phyloP scores from a whole-genome alignment of 2,888 invertebrate genomes.

The Stenoptilia bipunctidactyla region DNA sequence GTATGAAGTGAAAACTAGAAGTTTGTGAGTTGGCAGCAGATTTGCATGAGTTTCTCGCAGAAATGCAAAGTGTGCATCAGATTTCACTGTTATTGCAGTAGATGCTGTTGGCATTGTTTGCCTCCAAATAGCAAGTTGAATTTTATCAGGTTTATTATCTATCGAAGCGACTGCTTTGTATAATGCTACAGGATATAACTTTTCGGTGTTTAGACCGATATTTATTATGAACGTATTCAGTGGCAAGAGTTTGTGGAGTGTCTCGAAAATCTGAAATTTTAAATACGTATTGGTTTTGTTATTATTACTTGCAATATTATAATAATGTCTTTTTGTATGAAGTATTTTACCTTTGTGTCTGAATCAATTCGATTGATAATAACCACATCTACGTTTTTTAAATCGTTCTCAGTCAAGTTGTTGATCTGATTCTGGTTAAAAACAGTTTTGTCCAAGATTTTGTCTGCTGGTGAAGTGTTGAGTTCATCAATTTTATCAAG shows the following conservation, averaged over 20 bases:
- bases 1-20: conserved; percentile 16
- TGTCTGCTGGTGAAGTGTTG: no score
- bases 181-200: conserved; percentile 10
- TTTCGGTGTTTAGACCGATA: conserved; percentile 37
- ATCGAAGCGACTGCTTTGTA: conserved; percentile 12
- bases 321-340: neutral
- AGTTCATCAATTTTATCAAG: no score
- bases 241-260: conserved; percentile 21
- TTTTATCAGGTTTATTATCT: conserved; percentile 10
- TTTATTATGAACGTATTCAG: conserved; percentile 40
- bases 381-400: conserved; percentile 1
- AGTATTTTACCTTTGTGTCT: neutral
- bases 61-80: conserved; percentile 11
- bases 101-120: conserved; percentile 10
- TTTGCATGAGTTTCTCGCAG: conserved; percentile 9
- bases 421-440: conserved; percentile 1
- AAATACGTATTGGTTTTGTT: neutral
- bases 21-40: conserved; percentile 12
- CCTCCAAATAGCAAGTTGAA: conserved; percentile 19
- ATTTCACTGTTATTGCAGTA: conserved; percentile 14
- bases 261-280: conserved; percentile 13
- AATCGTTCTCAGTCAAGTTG: conserved; percentile 1
- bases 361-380: neutral
- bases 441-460: no score
- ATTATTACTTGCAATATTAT: neutral